A percentile compares a stretch with the other conserved stretches of the same genome.
Conservation (phyloP, 2,888 invertebrate species). For the Cremastinae sp. region DNA sequence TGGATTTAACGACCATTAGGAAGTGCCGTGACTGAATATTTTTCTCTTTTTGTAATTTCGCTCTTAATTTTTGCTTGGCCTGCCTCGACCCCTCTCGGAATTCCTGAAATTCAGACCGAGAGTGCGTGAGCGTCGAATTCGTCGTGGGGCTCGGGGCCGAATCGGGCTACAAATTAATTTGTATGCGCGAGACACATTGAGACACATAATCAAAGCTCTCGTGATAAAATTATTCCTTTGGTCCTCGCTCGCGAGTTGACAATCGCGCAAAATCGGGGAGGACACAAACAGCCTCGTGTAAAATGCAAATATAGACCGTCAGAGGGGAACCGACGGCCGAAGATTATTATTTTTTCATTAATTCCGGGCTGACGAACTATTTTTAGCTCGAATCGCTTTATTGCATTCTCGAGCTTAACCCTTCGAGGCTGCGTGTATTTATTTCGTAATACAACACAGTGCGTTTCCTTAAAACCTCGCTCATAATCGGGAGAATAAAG, state of each 20-base stretch:
- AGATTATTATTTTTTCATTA: not conserved
- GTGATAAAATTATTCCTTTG: slow-evolving; percentile 19
- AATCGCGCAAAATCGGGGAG: not conserved
- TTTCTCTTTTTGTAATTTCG: slow-evolving; percentile 50
- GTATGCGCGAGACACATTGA: slow-evolving; percentile 17
- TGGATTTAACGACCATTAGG: slow-evolving; percentile 51
- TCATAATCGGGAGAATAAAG: not conserved
- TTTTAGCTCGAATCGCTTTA: not conserved
- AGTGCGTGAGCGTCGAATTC: not conserved
- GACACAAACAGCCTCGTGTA: not conserved
- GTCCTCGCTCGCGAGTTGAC: slow-evolving; percentile 1
- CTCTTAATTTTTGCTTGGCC: slow-evolving; percentile 43
- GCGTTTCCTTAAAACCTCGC: too few species aligned
- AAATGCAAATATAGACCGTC: not conserved
- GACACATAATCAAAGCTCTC: slow-evolving; percentile 21
- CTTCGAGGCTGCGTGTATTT: too few species aligned
- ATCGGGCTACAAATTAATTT: slow-evolving; percentile 36
- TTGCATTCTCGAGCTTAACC: too few species aligned
- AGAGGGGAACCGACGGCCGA: too few species aligned
- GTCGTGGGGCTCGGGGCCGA: slow-evolving; percentile 24
- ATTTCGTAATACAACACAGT: too few species aligned
- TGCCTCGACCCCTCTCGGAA: slow-evolving; percentile 18
- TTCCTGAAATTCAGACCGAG: slow-evolving; percentile 20
- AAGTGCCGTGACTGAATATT: slow-evolving; percentile 44
- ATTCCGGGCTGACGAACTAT: not conserved